Evolutionary conservation across 2,113 vertebrate genomes (phyloP).

Genomic region (Corapipo altera): DNA sequence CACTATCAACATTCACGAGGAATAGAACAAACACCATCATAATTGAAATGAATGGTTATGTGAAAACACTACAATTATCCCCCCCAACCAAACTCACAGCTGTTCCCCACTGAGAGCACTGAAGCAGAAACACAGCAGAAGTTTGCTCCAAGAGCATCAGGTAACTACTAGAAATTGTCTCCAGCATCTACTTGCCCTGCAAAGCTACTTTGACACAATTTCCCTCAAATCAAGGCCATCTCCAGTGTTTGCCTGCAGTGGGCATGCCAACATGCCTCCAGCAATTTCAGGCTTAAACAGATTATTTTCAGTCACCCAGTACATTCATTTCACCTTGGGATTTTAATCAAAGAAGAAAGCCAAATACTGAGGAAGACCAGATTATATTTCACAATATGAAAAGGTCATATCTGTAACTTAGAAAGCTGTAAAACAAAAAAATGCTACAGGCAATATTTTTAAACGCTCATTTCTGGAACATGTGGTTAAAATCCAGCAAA

Average conservation of each 20-base stretch:
- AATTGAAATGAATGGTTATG: neutral
- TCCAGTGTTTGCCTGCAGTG: neutral
- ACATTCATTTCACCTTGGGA: neutral
- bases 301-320: neutral
- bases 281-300: slow-evolving; percentile 8
- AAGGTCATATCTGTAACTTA: neutral
- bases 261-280: rapidly evolving
- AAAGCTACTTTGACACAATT: neutral
- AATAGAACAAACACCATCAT: neutral
- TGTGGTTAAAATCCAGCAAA: neutral
- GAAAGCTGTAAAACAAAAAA: neutral
- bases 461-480: neutral
- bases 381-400: neutral
- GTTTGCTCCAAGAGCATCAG: neutral
- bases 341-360: neutral
- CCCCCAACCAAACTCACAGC: neutral
- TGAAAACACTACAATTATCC: neutral
- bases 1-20: rapidly evolving
- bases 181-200: neutral
- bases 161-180: neutral
- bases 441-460: neutral
- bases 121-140: neutral
- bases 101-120: neutral
- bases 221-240: neutral
- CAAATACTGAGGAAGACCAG: neutral